These are phyloP conservation scores for Oryctolagus cuniculus DNA, from an alignment of 2,113 vertebrate species.

Conservation along the genomic window DNA sequence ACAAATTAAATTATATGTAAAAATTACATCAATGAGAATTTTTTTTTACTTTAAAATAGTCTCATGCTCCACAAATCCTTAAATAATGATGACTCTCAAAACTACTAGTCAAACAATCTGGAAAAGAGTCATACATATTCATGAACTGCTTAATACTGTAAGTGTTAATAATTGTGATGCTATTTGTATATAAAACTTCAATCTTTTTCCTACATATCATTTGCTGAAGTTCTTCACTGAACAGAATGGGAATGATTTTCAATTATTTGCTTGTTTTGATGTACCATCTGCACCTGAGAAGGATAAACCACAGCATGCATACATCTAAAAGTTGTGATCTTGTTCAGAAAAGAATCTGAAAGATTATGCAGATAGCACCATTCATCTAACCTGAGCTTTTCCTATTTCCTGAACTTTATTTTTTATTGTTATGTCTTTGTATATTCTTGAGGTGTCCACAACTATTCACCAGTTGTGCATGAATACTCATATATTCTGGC, in stretches of 20 bases:
- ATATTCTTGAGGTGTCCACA: constrained; percentile 72
- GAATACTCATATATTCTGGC: constrained; percentile 66
- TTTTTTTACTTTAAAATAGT: constrained; percentile 79
- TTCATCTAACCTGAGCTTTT: constrained; percentile 52
- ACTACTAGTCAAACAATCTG: constrained; percentile 79
- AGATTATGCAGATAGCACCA: constrained; percentile 65
- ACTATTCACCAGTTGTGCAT: constrained; percentile 74
- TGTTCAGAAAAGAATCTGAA: constrained; percentile 68
- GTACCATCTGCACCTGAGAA: constrained; percentile 63
- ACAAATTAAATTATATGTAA: constrained; percentile 24
- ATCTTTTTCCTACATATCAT: constrained; percentile 56
- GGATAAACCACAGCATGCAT: constrained; percentile 54
- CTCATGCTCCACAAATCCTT: constrained; percentile 66
- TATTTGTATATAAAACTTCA: constrained; percentile 72
- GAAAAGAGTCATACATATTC: constrained; percentile 81
- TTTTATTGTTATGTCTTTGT: constrained; percentile 74
- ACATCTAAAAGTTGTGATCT: constrained; percentile 47
- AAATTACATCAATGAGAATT: too few species aligned
- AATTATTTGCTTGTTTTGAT: constrained; percentile 61
- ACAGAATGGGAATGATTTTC: constrained; percentile 60
- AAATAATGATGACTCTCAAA: constrained; percentile 81
- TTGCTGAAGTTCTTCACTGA: constrained; percentile 54
- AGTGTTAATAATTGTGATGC: constrained; percentile 64
- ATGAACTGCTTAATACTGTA: constrained; percentile 73
- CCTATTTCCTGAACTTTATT: constrained; percentile 57